phyloP scores from a whole-genome alignment of 2,888 invertebrate species.

The Theodoxus fluviatilis region DNA sequence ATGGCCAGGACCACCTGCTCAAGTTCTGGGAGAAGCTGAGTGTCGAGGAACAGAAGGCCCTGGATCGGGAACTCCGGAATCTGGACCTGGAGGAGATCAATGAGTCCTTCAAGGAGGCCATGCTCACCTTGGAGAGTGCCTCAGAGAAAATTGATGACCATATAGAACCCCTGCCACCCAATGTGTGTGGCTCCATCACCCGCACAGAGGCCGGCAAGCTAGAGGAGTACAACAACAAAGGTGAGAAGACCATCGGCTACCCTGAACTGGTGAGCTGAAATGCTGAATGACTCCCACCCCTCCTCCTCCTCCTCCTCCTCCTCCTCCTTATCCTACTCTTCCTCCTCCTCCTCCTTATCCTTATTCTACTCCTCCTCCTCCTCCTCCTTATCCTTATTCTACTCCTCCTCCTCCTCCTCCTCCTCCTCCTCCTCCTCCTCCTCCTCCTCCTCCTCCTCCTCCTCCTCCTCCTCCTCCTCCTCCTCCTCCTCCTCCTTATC shows the following conservation, averaged over 20 bases:
- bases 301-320: neutral
- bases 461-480: neutral
- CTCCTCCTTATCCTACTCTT: neutral
- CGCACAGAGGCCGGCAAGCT: conserved; percentile 73
- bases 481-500: neutral
- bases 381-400: neutral
- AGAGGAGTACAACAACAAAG: conserved; percentile 76
- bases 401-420: neutral
- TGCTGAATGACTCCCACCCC: too few species aligned
- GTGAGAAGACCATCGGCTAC: too few species aligned
- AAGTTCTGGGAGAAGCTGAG: conserved; percentile 80
- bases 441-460: neutral
- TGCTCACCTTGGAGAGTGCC: conserved; percentile 38
- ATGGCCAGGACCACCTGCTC: conserved; percentile 82
- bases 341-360: neutral
- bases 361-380: neutral
- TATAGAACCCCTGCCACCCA: conserved; percentile 83
- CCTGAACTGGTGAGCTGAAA: too few species aligned
- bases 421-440: neutral
- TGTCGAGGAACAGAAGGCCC: conserved; percentile 71
- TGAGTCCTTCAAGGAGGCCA: conserved; percentile 71
- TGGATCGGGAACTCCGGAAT: conserved; percentile 70
- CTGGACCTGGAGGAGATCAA: conserved; percentile 77
- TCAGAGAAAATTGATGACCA: conserved; percentile 78
- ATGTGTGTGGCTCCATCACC: conserved; percentile 80